Percentiles rank a stretch among this genome's conserved stretches.
phyloP scores from a whole-genome alignment of 1,140 invertebrate genomes.

The Pseudoatta argentina region DNA sequence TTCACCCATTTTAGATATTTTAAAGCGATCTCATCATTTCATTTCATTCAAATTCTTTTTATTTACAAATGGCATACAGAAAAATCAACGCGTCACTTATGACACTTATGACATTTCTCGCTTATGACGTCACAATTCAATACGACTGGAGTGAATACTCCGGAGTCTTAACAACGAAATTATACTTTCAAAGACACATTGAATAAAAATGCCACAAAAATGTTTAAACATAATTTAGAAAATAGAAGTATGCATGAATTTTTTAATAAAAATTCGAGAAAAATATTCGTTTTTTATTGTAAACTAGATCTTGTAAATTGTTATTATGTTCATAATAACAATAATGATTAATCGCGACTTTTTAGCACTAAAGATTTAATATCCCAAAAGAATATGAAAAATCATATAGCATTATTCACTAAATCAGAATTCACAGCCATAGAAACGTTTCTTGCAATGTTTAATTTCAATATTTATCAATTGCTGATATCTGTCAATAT shows the following conservation, averaged over 20 bases:
- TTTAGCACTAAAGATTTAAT: not conserved
- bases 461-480: not conserved
- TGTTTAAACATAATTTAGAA: constrained; percentile 19
- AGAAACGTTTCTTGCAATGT: constrained; percentile 13
- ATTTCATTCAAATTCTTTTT: no score
- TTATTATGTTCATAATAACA: not conserved
- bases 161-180: not conserved
- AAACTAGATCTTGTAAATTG: not conserved
- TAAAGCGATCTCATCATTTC: no score
- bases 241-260: not conserved
- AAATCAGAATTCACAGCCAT: constrained; percentile 33
- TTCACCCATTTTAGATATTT: no score
- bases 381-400: not conserved
- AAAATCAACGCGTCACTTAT: no score
- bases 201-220: constrained; percentile 26
- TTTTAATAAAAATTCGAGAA: not conserved
- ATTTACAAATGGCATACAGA: no score
- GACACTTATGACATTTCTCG: no score
- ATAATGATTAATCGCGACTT: not conserved
- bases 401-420: constrained; percentile 7
- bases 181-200: not conserved
- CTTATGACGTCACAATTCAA: no score
- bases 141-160: no score
- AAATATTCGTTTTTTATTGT: not conserved
- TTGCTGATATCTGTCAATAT: not conserved